Evolutionary conservation across 1,140 invertebrate species (phyloP).

Genomic region (Brachionus calyciflorus): DNA sequence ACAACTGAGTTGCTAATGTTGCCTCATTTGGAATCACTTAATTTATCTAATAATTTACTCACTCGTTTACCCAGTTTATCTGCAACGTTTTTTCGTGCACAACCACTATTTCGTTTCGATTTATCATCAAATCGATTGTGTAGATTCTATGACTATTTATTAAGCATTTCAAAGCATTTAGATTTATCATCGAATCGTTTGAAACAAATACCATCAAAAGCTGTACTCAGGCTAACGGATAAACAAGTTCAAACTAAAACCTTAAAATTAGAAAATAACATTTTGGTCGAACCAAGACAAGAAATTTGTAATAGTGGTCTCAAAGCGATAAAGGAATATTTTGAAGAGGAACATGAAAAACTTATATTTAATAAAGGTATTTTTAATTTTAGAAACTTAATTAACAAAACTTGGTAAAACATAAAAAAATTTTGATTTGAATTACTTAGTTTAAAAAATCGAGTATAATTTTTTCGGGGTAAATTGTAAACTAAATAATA

Average conservation of each 20-base stretch:
- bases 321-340: constrained; percentile 33
- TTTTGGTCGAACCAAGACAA: not conserved
- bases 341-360: constrained; percentile 32
- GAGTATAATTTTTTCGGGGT: too few relatives aligned
- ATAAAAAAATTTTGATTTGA: too few relatives aligned
- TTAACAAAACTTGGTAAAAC: too few relatives aligned
- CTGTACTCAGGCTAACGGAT: not conserved
- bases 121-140: not conserved
- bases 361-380: constrained; percentile 30
- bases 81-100: constrained; percentile 3
- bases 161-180: constrained; percentile 15
- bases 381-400: too few relatives aligned
- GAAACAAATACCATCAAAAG: not conserved
- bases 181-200: constrained; percentile 30
- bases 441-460: too few relatives aligned
- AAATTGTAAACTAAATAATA: too few relatives aligned
- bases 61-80: constrained; percentile 13
- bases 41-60: constrained; percentile 2
- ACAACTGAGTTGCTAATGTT: constrained; percentile 32
- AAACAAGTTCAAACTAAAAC: constrained; percentile 10
- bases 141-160: constrained; percentile 25
- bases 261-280: constrained; percentile 9
- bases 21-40: constrained; percentile 30
- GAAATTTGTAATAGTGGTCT: constrained; percentile 23
- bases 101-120: constrained; percentile 28